These are phyloP conservation scores for Semotilus atromaculatus DNA, from an alignment of 2,797 vertebrate species.

Conservation along the genomic window DNA sequence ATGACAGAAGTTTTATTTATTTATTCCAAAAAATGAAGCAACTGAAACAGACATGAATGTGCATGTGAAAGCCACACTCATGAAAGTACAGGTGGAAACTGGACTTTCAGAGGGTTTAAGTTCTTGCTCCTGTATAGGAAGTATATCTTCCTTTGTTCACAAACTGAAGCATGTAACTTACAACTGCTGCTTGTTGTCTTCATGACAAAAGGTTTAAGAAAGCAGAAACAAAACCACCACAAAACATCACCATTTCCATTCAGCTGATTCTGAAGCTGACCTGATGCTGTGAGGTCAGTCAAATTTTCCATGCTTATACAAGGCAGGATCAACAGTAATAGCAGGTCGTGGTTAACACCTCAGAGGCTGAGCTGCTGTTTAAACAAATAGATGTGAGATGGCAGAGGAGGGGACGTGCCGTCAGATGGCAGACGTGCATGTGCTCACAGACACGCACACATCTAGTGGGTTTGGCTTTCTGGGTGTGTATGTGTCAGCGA, in stretches of 20 bases:
- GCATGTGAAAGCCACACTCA: conserved; percentile 3
- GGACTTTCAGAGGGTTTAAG: not conserved
- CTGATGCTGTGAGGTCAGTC: not conserved
- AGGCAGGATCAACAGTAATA: conserved; percentile 16
- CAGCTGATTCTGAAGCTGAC: conserved; percentile 27
- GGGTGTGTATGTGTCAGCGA: conserved; percentile 48
- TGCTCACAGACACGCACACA: conserved; percentile 32
- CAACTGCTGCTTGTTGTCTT: not conserved
- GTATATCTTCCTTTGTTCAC: not conserved
- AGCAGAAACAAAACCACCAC: not conserved
- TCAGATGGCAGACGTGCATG: conserved; percentile 41
- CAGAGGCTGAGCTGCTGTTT: not conserved
- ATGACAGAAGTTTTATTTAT: not conserved
- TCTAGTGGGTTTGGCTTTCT: conserved; percentile 26
- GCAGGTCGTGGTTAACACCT: not conserved
- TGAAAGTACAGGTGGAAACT: not conserved
- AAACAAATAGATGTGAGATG: conserved; percentile 37
- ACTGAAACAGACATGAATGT: not conserved
- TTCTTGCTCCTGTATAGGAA: not conserved
- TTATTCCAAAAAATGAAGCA: not conserved
- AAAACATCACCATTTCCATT: conserved; percentile 27
- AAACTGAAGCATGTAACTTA: not conserved
- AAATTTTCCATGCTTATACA: conserved; percentile 22
- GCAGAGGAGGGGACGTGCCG: conserved; percentile 13
- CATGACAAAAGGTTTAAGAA: not conserved